Conservation (phyloP, 1,140 invertebrate species). For the Macrobrachium nipponense region DNA sequence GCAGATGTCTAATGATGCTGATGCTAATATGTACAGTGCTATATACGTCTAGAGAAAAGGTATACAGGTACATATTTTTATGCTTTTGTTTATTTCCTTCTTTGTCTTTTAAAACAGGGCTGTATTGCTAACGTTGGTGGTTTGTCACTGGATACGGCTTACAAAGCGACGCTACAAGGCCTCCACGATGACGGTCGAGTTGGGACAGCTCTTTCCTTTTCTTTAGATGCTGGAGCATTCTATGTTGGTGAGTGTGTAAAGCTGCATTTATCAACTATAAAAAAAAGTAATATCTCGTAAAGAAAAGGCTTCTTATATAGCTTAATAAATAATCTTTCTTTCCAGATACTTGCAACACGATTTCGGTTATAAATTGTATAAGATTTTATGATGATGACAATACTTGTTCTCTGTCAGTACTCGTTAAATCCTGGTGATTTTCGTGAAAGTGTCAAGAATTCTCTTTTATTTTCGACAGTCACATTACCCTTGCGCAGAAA, state of each 20-base stretch:
- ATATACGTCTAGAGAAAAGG: background rate
- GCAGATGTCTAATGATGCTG: too few species aligned
- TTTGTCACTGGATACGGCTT: conserved; percentile 30
- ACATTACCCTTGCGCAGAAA: too few species aligned
- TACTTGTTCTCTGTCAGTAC: too few species aligned
- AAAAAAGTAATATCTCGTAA: background rate
- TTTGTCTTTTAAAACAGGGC: background rate
- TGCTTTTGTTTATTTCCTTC: too few species aligned
- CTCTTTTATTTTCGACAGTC: too few species aligned
- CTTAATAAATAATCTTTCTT: background rate
- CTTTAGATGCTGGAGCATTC: conserved; percentile 31
- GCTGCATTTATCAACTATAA: too few species aligned
- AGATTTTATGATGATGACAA: too few species aligned
- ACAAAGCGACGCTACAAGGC: conserved; percentile 44
- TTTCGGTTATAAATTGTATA: too few species aligned
- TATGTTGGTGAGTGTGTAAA: conserved; percentile 33
- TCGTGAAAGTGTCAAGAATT: too few species aligned
- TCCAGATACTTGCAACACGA: too few species aligned
- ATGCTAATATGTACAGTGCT: background rate
- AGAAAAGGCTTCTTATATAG: background rate
- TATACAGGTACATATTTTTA: background rate
- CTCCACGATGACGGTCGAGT: background rate
- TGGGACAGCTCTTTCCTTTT: conserved; percentile 37
- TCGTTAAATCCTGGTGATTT: too few species aligned
- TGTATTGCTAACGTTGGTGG: conserved; percentile 23